Conservation (phyloP, 2,113 vertebrate genomes). For the Microtus oregoni region DNA sequence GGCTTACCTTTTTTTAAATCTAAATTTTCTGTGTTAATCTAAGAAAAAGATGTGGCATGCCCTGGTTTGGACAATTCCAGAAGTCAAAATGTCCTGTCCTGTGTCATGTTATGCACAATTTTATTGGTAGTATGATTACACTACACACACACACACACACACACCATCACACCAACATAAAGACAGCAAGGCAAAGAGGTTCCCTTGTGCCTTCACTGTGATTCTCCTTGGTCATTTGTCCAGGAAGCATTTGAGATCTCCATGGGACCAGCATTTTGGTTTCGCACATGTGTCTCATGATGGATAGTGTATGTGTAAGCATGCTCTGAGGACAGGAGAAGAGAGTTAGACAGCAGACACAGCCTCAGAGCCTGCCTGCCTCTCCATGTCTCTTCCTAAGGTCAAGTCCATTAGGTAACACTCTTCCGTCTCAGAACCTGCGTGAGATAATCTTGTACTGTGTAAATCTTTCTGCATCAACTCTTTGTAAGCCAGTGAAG, state of each 20-base stretch:
- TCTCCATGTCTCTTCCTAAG: neutral
- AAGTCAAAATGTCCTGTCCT: neutral
- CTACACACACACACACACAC: neutral
- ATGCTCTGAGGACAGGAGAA: neutral
- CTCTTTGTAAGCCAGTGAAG: neutral
- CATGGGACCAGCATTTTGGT: accelerated
- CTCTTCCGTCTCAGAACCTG: neutral
- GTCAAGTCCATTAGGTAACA: neutral
- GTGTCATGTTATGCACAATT: neutral
- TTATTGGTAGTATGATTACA: no score
- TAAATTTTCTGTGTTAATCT: neutral
- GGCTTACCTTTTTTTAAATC: neutral
- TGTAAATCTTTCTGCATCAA: neutral
- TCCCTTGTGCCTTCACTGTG: neutral
- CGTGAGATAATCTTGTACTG: accelerated
- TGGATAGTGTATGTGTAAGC: accelerated
- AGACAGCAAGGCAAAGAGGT: neutral
- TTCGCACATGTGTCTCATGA: neutral
- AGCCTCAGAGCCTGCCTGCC: neutral
- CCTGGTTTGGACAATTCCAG: neutral
- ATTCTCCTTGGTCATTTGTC: neutral
- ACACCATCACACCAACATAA: neutral
- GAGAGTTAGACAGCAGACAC: accelerated
- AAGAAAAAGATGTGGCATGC: neutral
- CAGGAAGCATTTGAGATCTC: neutral